Percentiles rank a stretch among this genome's conserved stretches.
Conservation (phyloP, 2,797 vertebrate species). For the Steatocranus sp. region DNA sequence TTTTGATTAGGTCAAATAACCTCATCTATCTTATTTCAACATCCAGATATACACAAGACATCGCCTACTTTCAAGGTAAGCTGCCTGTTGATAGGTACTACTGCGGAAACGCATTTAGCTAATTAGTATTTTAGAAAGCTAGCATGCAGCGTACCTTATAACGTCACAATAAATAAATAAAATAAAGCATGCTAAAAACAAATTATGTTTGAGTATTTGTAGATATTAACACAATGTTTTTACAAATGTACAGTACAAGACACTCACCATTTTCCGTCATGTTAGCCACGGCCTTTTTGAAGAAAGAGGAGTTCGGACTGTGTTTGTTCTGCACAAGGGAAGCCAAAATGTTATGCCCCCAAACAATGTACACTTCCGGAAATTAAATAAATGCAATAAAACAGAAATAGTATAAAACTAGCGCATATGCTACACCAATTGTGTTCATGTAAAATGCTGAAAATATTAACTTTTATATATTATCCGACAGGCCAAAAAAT, state of each 20-base stretch:
- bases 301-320: not conserved
- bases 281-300: accelerated
- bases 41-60: not conserved
- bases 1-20: not conserved
- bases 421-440: not conserved
- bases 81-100: accelerated
- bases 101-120: not conserved
- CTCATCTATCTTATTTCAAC: not conserved
- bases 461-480: not conserved
- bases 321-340: not conserved
- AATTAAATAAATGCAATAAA: not conserved
- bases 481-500: not conserved
- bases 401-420: accelerated
- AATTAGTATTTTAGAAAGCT: not conserved
- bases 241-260: not conserved
- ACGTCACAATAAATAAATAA: not conserved
- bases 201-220: not conserved
- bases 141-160: not conserved
- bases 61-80: not conserved
- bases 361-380: not conserved
- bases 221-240: not conserved
- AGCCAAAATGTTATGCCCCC: not conserved
- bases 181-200: not conserved
- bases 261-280: not conserved
- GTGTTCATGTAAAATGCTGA: not conserved